Evolutionary conservation across 2,888 invertebrate genomes (phyloP), one percentile per base, ranked within the genome.

Genomic region (Drosophila ezoana): DNA sequence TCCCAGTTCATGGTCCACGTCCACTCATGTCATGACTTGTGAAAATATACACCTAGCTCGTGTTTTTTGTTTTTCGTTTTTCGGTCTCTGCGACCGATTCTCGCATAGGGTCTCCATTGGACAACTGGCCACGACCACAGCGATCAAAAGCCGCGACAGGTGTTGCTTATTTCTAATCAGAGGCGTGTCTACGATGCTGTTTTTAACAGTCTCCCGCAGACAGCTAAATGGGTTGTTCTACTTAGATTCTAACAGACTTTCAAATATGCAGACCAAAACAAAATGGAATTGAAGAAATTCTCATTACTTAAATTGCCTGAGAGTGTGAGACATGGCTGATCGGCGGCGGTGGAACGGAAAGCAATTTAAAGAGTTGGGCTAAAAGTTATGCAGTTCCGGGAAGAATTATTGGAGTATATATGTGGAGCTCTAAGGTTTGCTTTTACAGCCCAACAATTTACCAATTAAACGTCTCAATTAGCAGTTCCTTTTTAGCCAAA

Each of bases 1-100:
- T 53, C 23, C 37, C 38, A 28, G 45, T 65, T 44, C 57, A 52
- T 35, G 56, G 54, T 59, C 43, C 45, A 58, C 60, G 53, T 60
- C 68, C 78, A 74, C 74, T 79, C 81, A 74, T 86, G 83, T 80
- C 83, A 74, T 69, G 84, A 86, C 83, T 86, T 86, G 83, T 86
- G 86, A 84, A 84, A 83, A 84, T 83, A 81, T 83, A 86, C 86
- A 84, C 83, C 86, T 86, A 54, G 72, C 72, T 68, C 49, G 53
- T 53, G 76, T 71, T 60, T 32, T 41, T 45, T 57, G 52, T 6
- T 44, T 40, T 23, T n/a, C 35, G 20, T 65, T 60, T 57, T 59
- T 69, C 43, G 60, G 67, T 32, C 18, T 60, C n/a, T 60, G 53
- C 59, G 47, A 33, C 64, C 45, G 68, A 41, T 47, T 58, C 54